Base-by-base conservation (phyloP, 2,113 vertebrate species). In the Ictalurus punctatus region DNA sequence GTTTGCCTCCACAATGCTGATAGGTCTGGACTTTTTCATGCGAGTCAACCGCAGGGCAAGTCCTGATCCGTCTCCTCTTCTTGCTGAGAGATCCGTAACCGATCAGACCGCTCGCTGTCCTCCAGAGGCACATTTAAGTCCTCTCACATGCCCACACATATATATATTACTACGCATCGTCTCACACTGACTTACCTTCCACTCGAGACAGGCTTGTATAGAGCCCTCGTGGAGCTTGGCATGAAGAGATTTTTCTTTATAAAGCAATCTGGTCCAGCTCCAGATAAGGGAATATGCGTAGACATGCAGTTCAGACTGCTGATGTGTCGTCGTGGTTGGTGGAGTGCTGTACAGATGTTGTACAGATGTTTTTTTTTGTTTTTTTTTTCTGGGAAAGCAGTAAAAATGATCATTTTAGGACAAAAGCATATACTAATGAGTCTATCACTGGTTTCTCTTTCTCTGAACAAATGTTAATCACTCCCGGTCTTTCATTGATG, bases 381-480 rank as follows among this genome's bases (percentile, higher is more conserved):
- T 5, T 44, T 23, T 21, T 48, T 58, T 58, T 12, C 12, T 25
- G 19, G 25, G 25, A 40, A 82, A 71, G 21, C 76, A 78, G 58
- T 48, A n/a, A 6, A 88, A 87, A 88, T 4, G 86, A 88, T 90
- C 44, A 88, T 54, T 69, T 74, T 67, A 86, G 71, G 63, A 88
- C 74, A 67, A 74, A 87, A 85, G 27, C 61, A 61, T 30, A 59
- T 25, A 63, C 17, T 87, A 91, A 84, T 87, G 82, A 89, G 58
- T 85, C 69, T 25, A 25, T 74, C 67, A 58, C 34, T 27, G 19
- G 27, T 10, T 14, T 30, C 63, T 74, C 54, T 48, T 40, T 78
- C 25, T 52, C n/a, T 58, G 21, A 25, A 76, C 40, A 87, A 63
- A n/a, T 85, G n/a, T 84, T 78, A 54, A 63, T 67, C 59, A 40